Evolutionary conservation across 1,140 invertebrate genomes (phyloP).

Genomic region (Sarcophaga peregrina): DNA sequence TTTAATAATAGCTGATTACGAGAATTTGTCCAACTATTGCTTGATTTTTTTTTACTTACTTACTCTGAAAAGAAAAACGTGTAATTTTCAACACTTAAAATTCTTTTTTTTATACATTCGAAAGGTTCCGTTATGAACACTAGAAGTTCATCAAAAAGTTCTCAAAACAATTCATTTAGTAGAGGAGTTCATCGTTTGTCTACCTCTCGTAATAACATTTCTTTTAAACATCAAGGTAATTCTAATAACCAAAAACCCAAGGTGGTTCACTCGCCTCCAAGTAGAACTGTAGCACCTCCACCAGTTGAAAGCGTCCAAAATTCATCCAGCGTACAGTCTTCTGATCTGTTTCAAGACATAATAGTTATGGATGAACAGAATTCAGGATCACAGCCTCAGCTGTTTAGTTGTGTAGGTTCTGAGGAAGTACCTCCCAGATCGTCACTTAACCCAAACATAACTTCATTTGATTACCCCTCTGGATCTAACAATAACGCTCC

Average conservation of each 20-base stretch:
- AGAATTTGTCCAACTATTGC: no score
- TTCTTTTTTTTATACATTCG: no score
- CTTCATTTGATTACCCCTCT: no score
- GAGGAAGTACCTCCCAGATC: not conserved
- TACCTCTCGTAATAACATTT: not conserved
- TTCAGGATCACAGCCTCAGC: not conserved
- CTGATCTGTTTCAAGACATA: not conserved
- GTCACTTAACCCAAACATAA: no score
- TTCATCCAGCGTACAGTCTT: not conserved
- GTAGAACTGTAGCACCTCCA: no score
- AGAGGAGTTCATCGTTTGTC: not conserved
- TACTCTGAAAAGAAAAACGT: no score
- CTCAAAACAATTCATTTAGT: not conserved
- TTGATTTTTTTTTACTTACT: no score
- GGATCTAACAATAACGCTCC: no score
- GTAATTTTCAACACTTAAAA: no score
- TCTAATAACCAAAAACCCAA: not conserved
- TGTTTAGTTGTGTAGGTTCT: not conserved
- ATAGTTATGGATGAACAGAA: not conserved
- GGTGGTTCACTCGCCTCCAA: not conserved
- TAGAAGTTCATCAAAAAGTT: not conserved
- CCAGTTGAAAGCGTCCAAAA: not conserved
- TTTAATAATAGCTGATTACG: no score
- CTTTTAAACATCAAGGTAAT: not conserved
- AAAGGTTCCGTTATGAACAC: not conserved